Conservation (phyloP, 2,797 vertebrate genomes). For the Chanos chanos region DNA sequence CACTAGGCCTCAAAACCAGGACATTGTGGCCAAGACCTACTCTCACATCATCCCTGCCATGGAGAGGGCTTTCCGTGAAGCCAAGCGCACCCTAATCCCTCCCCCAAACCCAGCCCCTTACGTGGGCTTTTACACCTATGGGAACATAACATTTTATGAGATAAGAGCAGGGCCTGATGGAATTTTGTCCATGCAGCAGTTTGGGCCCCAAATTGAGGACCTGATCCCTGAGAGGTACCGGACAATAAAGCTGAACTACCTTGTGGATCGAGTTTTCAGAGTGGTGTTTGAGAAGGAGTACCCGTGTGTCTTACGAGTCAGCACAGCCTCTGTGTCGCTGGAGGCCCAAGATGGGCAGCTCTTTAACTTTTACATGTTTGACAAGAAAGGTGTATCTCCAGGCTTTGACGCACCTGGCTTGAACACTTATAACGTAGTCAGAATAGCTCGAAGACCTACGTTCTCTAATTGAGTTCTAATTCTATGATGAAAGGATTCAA, state of each 20-base stretch:
- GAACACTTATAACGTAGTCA: slow-evolving; percentile 86
- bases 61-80: slow-evolving; percentile 83
- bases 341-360: slow-evolving; percentile 92
- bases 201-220: slow-evolving; percentile 87
- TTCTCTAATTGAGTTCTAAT: slow-evolving; percentile 72
- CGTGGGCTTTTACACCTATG: slow-evolving; percentile 85
- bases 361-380: slow-evolving; percentile 84
- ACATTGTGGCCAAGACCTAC: slow-evolving; percentile 78
- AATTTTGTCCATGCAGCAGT: slow-evolving; percentile 88
- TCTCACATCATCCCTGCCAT: slow-evolving; percentile 83
- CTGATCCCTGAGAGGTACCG: slow-evolving; percentile 85
- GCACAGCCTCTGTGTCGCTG: slow-evolving; percentile 84
- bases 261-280: slow-evolving; percentile 85
- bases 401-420: slow-evolving; percentile 92
- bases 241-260: slow-evolving; percentile 85
- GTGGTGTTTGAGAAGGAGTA: slow-evolving; percentile 91
- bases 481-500: not conserved
- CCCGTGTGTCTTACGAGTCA: slow-evolving; percentile 82
- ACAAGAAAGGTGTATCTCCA: slow-evolving; percentile 80
- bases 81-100: slow-evolving; percentile 67
- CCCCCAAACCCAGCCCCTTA: slow-evolving; percentile 80
- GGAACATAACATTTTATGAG: slow-evolving; percentile 90
- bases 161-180: slow-evolving; percentile 78
- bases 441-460: slow-evolving; percentile 73
- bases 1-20: slow-evolving; percentile 76